Evolutionary conservation across 2,113 vertebrate genomes (phyloP).

Genomic region (Hippoglossus stenolepis): DNA sequence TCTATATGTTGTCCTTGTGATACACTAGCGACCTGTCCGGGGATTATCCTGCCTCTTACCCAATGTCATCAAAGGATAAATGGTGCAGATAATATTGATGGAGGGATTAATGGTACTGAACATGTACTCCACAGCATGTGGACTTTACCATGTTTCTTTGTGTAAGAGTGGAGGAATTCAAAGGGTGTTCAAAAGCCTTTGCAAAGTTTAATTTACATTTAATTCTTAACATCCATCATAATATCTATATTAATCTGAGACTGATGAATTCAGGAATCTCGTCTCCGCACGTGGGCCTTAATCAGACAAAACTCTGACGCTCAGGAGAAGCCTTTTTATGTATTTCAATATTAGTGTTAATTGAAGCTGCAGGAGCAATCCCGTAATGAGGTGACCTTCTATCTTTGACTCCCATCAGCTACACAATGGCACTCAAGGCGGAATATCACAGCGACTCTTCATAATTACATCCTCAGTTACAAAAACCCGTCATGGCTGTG

Average conservation of each 20-base stretch:
- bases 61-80: too few species aligned
- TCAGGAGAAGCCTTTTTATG: conserved; percentile 22
- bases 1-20: too few species aligned
- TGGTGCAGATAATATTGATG: too few species aligned
- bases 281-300: conserved; percentile 3
- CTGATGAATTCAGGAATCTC: conserved; percentile 1
- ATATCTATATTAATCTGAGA: conserved; percentile 12
- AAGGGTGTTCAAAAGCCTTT: not conserved
- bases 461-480: conserved; percentile 47
- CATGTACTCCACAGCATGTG: not conserved
- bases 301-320: conserved; percentile 17
- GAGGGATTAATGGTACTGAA: not conserved
- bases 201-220: not conserved
- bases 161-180: not conserved
- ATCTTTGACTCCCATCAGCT: conserved; percentile 52
- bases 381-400: conserved; percentile 49
- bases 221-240: not conserved
- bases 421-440: conserved; percentile 40
- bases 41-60: too few species aligned
- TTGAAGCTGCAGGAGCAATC: conserved; percentile 40
- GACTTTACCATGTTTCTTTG: not conserved
- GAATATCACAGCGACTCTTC: conserved; percentile 31
- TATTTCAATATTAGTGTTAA: conserved; percentile 52
- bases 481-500: conserved; percentile 21
- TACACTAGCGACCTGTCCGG: too few species aligned